Percentiles rank a stretch among this genome's conserved stretches.
Evolutionary conservation across 1,140 invertebrate genomes (phyloP).

Genomic region (Drosophila repletoides): DNA sequence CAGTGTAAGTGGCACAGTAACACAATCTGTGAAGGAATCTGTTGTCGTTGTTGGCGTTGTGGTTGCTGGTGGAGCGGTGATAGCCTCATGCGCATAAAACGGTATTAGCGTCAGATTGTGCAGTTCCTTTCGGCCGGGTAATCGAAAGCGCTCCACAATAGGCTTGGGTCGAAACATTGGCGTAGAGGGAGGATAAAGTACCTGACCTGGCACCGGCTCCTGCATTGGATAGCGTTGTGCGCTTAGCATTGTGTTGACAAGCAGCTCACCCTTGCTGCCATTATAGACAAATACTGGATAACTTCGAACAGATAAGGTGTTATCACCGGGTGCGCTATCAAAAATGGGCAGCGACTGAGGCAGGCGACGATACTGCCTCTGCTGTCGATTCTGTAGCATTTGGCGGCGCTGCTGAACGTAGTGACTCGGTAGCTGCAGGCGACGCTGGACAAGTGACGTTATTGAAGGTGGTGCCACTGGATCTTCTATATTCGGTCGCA

Average conservation of each 20-base stretch:
- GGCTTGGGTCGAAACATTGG: conserved; percentile 75
- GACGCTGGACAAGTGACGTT: not conserved
- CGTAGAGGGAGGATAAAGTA: conserved; percentile 65
- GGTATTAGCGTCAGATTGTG: conserved; percentile 72
- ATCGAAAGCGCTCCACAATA: conserved; percentile 60
- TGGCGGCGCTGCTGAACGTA: conserved; percentile 29
- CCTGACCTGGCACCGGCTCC: conserved; percentile 72
- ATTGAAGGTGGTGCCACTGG: not conserved
- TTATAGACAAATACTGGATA: conserved; percentile 72
- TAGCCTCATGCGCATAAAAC: conserved; percentile 75
- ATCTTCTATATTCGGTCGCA: conserved; percentile 10
- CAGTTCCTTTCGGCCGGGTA: conserved; percentile 44
- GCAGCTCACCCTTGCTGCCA: conserved; percentile 53
- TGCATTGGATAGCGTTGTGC: conserved; percentile 69
- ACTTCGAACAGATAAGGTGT: conserved; percentile 11
- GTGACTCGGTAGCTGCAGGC: conserved; percentile 5
- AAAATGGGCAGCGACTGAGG: conserved; percentile 57
- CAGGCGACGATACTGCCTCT: conserved; percentile 22
- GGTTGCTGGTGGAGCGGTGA: conserved; percentile 14
- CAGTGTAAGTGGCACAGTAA: not conserved
- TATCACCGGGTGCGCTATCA: conserved; percentile 64
- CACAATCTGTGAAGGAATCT: not conserved
- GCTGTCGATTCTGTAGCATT: conserved; percentile 9
- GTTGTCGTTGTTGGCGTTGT: not conserved
- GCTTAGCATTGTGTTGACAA: conserved; percentile 74